A percentile compares a stretch with the other conserved stretches of the same genome.
Conservation (phyloP, 2,113 vertebrate genomes). For the Lepus timidus region DNA sequence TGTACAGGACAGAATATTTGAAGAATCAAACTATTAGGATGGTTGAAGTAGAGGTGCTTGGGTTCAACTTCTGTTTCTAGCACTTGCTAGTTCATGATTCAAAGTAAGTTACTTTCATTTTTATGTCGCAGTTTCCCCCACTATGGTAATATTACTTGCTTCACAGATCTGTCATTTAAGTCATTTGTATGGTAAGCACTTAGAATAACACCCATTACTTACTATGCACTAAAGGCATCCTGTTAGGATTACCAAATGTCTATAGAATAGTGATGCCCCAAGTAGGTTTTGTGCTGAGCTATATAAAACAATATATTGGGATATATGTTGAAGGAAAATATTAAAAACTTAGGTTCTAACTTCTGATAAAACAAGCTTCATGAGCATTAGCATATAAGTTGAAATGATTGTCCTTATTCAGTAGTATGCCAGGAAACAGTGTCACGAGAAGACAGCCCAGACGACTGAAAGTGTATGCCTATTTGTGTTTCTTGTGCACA, state of each 20-base stretch:
- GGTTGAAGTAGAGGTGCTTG: background rate
- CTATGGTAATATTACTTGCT: background rate
- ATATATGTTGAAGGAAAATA: background rate
- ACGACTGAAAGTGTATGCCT: background rate
- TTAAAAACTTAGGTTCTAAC: background rate
- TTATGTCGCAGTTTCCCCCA: background rate
- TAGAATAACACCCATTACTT: background rate
- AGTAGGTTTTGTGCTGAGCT: slow-evolving; percentile 12
- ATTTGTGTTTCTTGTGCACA: background rate
- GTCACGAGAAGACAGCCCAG: background rate
- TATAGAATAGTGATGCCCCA: background rate
- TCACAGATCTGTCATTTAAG: background rate
- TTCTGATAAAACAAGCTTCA: background rate
- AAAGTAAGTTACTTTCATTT: background rate
- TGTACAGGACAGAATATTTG: background rate
- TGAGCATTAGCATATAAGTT: background rate
- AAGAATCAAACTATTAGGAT: background rate
- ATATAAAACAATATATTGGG: background rate
- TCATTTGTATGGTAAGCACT: background rate
- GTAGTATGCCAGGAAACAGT: background rate
- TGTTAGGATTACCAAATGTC: background rate
- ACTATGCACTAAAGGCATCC: background rate
- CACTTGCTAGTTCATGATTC: background rate
- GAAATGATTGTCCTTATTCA: background rate
- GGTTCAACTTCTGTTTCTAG: background rate